A percentile compares a stretch with the other conserved stretches of the same genome.
phyloP scores from a whole-genome alignment of 2,888 invertebrate genomes.

The Lycophotia porphyrea region DNA sequence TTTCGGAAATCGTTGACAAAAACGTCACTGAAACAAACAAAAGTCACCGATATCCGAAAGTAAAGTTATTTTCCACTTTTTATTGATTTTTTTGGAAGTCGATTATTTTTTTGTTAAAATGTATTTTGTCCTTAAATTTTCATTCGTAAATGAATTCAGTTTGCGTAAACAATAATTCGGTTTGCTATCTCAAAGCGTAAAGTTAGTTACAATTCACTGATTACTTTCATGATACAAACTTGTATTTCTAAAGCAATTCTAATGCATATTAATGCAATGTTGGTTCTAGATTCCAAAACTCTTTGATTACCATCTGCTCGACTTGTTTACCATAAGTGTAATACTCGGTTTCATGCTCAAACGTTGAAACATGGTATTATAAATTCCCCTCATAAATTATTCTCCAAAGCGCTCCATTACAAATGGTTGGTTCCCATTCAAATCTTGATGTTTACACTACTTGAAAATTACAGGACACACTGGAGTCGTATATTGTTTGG shows the following conservation, averaged over 20 bases:
- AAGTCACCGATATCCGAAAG: no score
- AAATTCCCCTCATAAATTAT: constrained; percentile 60
- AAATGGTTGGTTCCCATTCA: constrained; percentile 51
- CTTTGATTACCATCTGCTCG: constrained; percentile 49
- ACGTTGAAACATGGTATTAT: constrained; percentile 44
- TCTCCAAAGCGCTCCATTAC: constrained; percentile 34
- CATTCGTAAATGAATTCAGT: neutral
- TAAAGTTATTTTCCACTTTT: no score
- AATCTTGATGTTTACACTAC: constrained; percentile 54
- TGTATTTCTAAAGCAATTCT: constrained; percentile 34
- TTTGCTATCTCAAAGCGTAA: constrained; percentile 3
- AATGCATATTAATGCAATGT: constrained; percentile 49
- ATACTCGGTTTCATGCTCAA: constrained; percentile 35
- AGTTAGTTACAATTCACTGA: constrained; percentile 26
- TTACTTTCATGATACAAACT: constrained; percentile 8
- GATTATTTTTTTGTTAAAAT: no score
- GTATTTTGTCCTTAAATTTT: neutral
- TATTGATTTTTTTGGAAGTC: no score
- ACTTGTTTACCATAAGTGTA: constrained; percentile 49
- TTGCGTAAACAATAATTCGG: neutral
- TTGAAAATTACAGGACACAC: constrained; percentile 71
- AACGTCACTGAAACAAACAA: no score
- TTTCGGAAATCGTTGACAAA: no score
- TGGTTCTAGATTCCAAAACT: constrained; percentile 42
- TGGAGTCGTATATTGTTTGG: constrained; percentile 77